A percentile compares a stretch with the other conserved stretches of the same genome.
These are phyloP conservation scores for Pygoscelis antarcticus DNA, from an alignment of 2,113 vertebrate genomes.

Conservation along the genomic window DNA sequence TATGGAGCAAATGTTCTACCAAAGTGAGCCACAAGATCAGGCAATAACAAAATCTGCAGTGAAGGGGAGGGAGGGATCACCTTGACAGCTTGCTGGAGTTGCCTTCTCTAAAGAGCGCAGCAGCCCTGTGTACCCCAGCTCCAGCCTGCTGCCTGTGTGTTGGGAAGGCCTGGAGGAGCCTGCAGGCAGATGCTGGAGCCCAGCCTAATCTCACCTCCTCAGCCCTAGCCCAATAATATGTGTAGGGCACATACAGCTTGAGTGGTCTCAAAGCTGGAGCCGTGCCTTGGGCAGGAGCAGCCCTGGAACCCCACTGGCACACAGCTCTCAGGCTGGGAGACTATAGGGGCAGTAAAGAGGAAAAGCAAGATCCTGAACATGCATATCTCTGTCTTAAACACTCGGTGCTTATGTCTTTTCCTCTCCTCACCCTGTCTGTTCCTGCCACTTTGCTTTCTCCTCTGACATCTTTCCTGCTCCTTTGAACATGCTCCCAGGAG, in stretches of 20 bases:
- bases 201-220: background rate
- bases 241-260: background rate
- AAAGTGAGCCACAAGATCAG: background rate
- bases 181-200: background rate
- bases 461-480: constrained; percentile 6
- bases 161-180: background rate
- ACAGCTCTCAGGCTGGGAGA: background rate
- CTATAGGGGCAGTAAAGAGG: background rate
- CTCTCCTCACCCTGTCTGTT: background rate
- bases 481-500: background rate
- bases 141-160: accelerated
- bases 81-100: background rate
- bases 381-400: background rate
- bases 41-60: background rate
- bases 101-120: background rate
- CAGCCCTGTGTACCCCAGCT: accelerated
- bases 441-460: constrained; percentile 32
- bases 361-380: background rate
- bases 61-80: background rate
- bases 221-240: accelerated
- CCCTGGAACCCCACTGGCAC: background rate
- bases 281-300: background rate
- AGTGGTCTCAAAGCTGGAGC: background rate
- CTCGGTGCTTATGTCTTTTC: background rate
- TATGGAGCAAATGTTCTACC: background rate